A percentile compares a stretch with the other conserved stretches of the same genome.
These are phyloP conservation scores for Octomys mimax DNA, from an alignment of 2,797 vertebrate species.

Conservation along the genomic window DNA sequence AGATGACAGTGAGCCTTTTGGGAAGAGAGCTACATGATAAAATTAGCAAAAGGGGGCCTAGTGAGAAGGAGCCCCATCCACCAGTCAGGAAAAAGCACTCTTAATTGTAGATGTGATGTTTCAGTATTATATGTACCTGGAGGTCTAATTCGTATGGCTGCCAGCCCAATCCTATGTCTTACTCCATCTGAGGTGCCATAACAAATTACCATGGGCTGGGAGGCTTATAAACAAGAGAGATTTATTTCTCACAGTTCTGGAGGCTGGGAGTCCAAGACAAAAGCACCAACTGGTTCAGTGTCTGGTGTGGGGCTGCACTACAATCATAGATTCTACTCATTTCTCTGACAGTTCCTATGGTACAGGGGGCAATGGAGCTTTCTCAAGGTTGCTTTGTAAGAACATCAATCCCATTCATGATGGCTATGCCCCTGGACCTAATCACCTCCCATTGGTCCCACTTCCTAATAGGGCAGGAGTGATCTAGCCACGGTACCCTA, in stretches of 20 bases:
- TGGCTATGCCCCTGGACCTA: neutral
- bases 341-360: neutral
- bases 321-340: neutral
- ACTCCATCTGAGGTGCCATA: neutral
- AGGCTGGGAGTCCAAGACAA: neutral
- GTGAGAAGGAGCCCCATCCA: neutral
- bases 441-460: neutral
- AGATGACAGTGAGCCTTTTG: neutral
- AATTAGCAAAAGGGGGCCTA: neutral
- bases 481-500: neutral
- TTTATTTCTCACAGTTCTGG: neutral
- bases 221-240: neutral
- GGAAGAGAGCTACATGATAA: neutral
- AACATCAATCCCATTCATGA: neutral
- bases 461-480: neutral
- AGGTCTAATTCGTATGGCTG: neutral
- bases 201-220: neutral
- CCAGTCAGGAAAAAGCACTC: neutral
- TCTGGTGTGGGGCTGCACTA: neutral
- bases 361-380: neutral
- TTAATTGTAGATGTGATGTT: constrained; percentile 33
- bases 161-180: neutral
- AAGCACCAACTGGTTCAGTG: neutral
- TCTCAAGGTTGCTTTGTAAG: neutral
- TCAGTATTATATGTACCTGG: neutral